These are phyloP conservation scores for Herpetotheres cachinnans DNA, from an alignment of 2,113 vertebrate species.

Conservation along the genomic window DNA sequence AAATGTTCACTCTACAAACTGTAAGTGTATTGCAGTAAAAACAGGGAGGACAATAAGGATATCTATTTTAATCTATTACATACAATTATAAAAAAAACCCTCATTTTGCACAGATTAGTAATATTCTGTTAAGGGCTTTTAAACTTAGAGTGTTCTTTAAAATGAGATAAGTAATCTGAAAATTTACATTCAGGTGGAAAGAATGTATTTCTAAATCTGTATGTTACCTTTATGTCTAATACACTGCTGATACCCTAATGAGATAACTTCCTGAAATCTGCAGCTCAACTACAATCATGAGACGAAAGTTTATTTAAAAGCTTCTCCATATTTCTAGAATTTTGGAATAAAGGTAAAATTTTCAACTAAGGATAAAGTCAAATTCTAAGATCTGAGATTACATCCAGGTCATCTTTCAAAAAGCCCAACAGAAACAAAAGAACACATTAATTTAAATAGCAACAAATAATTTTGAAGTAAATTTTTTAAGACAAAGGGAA, in stretches of 20 bases:
- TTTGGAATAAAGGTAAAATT: not conserved
- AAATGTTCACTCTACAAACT: not conserved
- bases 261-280: not conserved
- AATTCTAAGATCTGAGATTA: not conserved
- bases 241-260: not conserved
- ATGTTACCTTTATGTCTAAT: not conserved
- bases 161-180: not conserved
- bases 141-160: not conserved
- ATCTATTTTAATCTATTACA: not conserved
- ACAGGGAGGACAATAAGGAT: accelerated
- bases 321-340: not conserved
- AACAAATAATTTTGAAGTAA: not conserved
- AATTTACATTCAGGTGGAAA: not conserved
- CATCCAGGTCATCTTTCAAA: not conserved
- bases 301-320: not conserved
- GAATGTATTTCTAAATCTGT: not conserved
- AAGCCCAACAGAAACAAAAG: not conserved
- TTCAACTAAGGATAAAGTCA: not conserved
- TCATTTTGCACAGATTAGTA: not conserved
- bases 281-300: not conserved
- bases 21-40: not conserved
- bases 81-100: not conserved
- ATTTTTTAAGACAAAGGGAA: not conserved
- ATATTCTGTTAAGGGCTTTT: not conserved
- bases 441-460: not conserved